These are phyloP conservation scores for Holacanthella duospinosa DNA, from an alignment of 2,888 invertebrate genomes.

Conservation along the genomic window DNA sequence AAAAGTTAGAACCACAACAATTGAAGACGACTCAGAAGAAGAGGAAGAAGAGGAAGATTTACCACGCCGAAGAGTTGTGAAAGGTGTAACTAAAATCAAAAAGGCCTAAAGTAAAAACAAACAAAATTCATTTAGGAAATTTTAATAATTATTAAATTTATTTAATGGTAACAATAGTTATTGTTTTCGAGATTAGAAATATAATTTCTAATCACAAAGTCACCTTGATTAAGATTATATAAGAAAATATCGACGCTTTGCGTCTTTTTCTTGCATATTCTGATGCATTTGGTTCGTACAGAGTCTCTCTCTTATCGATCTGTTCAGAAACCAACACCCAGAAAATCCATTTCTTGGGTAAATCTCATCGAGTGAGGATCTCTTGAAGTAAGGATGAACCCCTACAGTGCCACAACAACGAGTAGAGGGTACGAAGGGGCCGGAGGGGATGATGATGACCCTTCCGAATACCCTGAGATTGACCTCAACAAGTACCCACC, in stretches of 20 bases:
- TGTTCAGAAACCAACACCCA: neutral
- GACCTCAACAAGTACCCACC: conserved; percentile 62
- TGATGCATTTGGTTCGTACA: too few relatives aligned
- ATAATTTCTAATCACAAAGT: too few relatives aligned
- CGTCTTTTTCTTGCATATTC: too few relatives aligned
- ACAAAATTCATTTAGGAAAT: too few relatives aligned
- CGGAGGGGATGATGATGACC: conserved; percentile 44
- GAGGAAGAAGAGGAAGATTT: conserved; percentile 1
- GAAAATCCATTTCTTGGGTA: conserved; percentile 1
- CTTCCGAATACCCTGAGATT: conserved; percentile 70
- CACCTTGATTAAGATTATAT: too few relatives aligned
- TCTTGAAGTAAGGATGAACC: neutral
- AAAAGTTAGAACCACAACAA: neutral
- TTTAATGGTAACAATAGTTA: too few relatives aligned
- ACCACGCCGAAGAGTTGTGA: neutral
- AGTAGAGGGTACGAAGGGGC: neutral
- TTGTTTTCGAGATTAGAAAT: too few relatives aligned
- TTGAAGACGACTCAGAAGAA: neutral
- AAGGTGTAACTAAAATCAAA: too few relatives aligned
- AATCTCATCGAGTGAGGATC: neutral
- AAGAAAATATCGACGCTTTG: too few relatives aligned
- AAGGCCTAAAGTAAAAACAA: too few relatives aligned
- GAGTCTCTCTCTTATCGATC: neutral
- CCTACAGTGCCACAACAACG: neutral
- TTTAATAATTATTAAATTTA: too few relatives aligned